Evolutionary conservation across 2,888 invertebrate species (phyloP).

Genomic region (Chaitophorus viminalis): DNA sequence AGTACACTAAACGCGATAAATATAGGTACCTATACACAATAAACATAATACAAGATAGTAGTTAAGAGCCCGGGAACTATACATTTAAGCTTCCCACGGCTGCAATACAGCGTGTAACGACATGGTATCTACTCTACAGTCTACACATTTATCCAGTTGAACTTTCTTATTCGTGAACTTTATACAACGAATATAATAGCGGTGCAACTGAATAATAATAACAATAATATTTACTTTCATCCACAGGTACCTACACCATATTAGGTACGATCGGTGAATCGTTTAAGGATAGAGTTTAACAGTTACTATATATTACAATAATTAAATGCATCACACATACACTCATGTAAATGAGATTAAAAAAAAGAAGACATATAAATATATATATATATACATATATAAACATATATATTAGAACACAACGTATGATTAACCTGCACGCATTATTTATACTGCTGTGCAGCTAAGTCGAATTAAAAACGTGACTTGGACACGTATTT

Average conservation of each 20-base stretch:
- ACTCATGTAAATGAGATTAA: too few species aligned
- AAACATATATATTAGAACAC: background rate
- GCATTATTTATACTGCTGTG: background rate
- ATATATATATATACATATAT: background rate
- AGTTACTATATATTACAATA: background rate
- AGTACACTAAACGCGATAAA: background rate
- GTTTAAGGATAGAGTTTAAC: background rate
- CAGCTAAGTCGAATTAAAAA: background rate
- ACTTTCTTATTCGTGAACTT: background rate
- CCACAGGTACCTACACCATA: background rate
- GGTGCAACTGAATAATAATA: background rate
- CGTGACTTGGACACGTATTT: background rate
- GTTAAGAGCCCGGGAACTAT: constrained; percentile 38
- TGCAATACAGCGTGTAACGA: background rate
- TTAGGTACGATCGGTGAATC: background rate
- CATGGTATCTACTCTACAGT: background rate
- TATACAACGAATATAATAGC: background rate
- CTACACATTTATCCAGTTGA: background rate
- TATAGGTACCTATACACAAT: background rate
- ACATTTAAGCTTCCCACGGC: constrained; percentile 21
- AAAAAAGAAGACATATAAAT: too few species aligned
- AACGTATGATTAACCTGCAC: background rate
- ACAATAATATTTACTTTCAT: background rate
- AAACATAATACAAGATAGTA: background rate
- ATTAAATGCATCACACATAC: background rate